phyloP scores from a whole-genome alignment of 2,797 vertebrate species.

The Australoheros facetus region DNA sequence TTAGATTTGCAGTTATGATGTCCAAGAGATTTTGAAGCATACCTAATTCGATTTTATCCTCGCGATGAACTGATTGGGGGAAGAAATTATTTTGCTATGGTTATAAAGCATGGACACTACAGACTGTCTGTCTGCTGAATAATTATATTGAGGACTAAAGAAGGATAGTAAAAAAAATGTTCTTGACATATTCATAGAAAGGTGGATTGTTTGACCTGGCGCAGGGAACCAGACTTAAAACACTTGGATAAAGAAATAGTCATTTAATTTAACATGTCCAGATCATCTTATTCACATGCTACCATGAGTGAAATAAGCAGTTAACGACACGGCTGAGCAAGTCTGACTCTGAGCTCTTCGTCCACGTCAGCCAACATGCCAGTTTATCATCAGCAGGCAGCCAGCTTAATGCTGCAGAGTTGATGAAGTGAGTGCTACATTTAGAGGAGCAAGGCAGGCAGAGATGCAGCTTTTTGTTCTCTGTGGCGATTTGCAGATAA shows the following conservation, averaged over 20 bases:
- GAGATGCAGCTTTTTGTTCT: not conserved
- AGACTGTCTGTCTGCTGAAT: not conserved
- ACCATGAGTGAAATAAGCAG: not conserved
- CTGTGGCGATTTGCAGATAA: not conserved
- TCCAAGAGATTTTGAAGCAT: slow-evolving; percentile 17
- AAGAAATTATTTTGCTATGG: not conserved
- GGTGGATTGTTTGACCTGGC: too few relatives aligned
- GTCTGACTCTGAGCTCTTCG: not conserved
- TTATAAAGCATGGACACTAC: not conserved
- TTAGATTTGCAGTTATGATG: slow-evolving; percentile 13
- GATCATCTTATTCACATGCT: too few relatives aligned
- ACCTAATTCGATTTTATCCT: not conserved
- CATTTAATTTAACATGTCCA: not conserved
- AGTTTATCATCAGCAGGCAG: rapidly evolving
- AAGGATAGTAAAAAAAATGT: not conserved
- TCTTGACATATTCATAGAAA: not conserved
- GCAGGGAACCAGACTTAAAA: not conserved
- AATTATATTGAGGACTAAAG: not conserved
- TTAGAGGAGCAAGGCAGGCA: not conserved
- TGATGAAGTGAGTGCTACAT: not conserved
- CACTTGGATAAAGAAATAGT: not conserved
- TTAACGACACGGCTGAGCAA: not conserved
- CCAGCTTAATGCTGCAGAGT: not conserved
- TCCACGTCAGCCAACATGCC: not conserved
- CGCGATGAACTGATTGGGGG: slow-evolving; percentile 13